A percentile compares a stretch with the other conserved stretches of the same genome.
phyloP scores from a whole-genome alignment of 1,140 invertebrate genomes.

The Zophobas atratus region DNA sequence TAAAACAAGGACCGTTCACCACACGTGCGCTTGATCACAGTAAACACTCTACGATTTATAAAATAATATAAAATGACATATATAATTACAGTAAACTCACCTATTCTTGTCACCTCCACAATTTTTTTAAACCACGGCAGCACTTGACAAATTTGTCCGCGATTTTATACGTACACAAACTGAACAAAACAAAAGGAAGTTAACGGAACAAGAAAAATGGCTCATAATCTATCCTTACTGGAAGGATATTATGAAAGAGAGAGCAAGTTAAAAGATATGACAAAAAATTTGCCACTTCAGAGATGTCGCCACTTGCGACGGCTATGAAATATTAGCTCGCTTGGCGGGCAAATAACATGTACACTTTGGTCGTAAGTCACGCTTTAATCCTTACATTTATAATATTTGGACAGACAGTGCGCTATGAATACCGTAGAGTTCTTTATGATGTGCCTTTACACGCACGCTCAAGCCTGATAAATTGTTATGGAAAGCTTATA shows the following conservation, averaged over 20 bases:
- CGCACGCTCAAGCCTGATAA: conserved; percentile 37
- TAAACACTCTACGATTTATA: no score
- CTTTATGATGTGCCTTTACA: conserved; percentile 42
- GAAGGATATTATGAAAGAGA: conserved; percentile 50
- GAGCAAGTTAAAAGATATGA: conserved; percentile 51
- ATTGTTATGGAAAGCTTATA: conserved; percentile 32
- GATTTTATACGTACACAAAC: not conserved
- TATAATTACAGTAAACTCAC: no score
- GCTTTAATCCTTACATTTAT: conserved; percentile 58
- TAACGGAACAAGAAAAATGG: conserved; percentile 48
- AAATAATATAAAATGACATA: no score
- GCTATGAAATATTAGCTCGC: conserved; percentile 55
- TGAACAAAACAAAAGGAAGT: conserved; percentile 24
- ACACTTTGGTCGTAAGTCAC: conserved; percentile 57
- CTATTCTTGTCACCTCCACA: no score
- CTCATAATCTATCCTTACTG: conserved; percentile 50
- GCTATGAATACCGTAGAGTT: conserved; percentile 46
- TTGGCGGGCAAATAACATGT: conserved; percentile 55
- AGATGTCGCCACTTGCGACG: conserved; percentile 52
- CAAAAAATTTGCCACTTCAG: conserved; percentile 56
- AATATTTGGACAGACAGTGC: conserved; percentile 55
- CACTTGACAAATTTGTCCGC: conserved; percentile 25
- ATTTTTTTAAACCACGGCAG: not conserved
- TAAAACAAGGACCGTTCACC: no score
- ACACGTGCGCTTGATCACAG: no score